Evolutionary conservation across 2,797 vertebrate species (phyloP).

Genomic region (Craterocephalus amniculus): DNA sequence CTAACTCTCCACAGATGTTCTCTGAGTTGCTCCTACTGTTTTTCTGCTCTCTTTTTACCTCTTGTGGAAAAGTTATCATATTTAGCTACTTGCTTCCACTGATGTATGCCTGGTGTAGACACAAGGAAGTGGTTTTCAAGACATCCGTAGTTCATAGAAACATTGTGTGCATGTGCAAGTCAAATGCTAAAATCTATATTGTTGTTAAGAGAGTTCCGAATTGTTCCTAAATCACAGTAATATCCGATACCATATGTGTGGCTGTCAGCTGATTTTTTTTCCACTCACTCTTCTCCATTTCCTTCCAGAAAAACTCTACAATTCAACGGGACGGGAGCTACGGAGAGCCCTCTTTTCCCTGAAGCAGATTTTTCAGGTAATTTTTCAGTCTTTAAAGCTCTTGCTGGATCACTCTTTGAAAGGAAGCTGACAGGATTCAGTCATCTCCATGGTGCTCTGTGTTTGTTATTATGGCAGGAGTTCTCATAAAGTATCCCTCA

Average conservation of each 20-base stretch:
- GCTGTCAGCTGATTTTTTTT: conserved; percentile 49
- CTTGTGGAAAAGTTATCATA: conserved; percentile 48
- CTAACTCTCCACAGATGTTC: conserved; percentile 76
- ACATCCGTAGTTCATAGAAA: conserved; percentile 23
- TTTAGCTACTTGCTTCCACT: conserved; percentile 48
- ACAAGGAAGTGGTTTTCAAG: conserved; percentile 35
- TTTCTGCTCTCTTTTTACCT: conserved; percentile 39
- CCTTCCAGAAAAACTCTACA: conserved; percentile 93
- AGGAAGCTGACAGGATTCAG: conserved; percentile 3
- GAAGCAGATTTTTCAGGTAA: conserved; percentile 99
- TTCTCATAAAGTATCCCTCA: conserved; percentile 1
- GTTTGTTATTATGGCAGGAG: conserved; percentile 8
- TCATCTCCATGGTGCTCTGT: neutral
- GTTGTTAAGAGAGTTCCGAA: conserved; percentile 20
- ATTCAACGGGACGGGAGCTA: conserved; percentile 93
- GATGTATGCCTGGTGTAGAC: conserved; percentile 26
- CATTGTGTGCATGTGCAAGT: conserved; percentile 6
- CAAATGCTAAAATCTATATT: conserved; percentile 7
- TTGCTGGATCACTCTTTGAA: conserved; percentile 5
- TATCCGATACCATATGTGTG: conserved; percentile 30
- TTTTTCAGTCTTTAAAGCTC: conserved; percentile 30
- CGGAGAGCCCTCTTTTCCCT: conserved; percentile 96
- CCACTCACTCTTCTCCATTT: conserved; percentile 47
- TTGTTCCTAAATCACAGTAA: conserved; percentile 5
- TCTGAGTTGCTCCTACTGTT: conserved; percentile 56